These are phyloP conservation scores for Hetaerina titia DNA, from an alignment of 2,888 invertebrate genomes.

Conservation along the genomic window DNA sequence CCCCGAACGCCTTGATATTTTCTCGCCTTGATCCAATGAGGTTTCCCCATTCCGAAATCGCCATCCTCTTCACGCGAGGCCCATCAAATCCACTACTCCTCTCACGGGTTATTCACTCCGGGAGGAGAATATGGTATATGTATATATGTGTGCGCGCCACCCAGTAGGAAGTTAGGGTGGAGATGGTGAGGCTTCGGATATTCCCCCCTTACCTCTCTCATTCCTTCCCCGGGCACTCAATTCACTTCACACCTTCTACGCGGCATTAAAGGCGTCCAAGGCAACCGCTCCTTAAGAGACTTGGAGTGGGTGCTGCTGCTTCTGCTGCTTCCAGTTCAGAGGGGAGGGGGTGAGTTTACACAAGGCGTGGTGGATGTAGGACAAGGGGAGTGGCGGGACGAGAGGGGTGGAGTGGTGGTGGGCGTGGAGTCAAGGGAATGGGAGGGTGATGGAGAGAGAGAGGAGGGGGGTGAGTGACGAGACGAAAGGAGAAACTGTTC, in stretches of 20 bases:
- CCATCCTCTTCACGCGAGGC: neutral
- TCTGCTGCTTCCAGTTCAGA: neutral
- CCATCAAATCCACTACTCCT: neutral
- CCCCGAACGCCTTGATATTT: neutral
- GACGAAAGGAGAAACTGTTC: no score
- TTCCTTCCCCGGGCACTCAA: neutral
- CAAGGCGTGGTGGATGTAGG: constrained; percentile 12
- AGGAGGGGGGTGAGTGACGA: no score
- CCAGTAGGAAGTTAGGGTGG: neutral
- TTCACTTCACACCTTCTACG: constrained; percentile 8
- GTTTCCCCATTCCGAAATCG: neutral
- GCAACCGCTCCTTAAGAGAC: neutral
- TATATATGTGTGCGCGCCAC: neutral
- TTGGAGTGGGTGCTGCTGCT: neutral
- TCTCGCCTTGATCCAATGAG: neutral
- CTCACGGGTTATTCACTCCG: neutral
- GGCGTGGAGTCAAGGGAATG: neutral
- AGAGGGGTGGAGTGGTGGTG: neutral
- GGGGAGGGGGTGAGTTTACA: neutral
- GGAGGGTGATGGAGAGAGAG: no score
- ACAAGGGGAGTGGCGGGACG: neutral
- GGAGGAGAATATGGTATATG: neutral
- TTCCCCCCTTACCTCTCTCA: neutral
- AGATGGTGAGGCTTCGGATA: neutral
- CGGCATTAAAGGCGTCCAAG: constrained; percentile 8